Base-by-base conservation (phyloP, 2,113 vertebrate genomes). In the Chloebia gouldiae region DNA sequence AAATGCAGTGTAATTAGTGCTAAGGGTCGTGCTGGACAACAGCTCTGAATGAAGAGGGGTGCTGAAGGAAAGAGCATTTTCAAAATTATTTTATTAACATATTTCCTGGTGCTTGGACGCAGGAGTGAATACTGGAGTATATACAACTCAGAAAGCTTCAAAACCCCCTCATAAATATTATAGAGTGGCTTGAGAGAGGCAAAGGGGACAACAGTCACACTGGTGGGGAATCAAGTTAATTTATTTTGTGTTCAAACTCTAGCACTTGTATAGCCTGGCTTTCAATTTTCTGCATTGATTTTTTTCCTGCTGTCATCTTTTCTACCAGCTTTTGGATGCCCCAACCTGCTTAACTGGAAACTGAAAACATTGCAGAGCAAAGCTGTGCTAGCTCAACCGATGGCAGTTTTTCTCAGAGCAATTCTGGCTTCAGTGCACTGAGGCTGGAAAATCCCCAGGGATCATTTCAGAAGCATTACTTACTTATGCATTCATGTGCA, bases 21-120 rank as follows among this genome's bases (percentile, higher is more conserved):
- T 80, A 21, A 47, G 51, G 54, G 7, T 6, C 27, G 1, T 39
- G 27, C 57, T 5, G 4, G 23, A 28, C 37, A 56, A 20, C 11
- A 50, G 21, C 16, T 61, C 45, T 86, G 69, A 69, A 50, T 50
- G 35, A 23, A 61, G 47, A 63, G 47, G 63, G 60, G 15, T 56
- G 9, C 20, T 68, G 60, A 39, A 81, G 54, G 31, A 40, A 49
- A 12, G 16, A 81, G 28, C 22, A 19, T n/a, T 81, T 85, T 49
- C 35, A 68, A n/a, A 66, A 54, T 15, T 57, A 0, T 60, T 60
- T 18, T 56, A 37, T 64, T n/a, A n/a, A 5, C 1, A 0, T 37
- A 2, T 79, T 75, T 73, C 15, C 20, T 42, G 14, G 21, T 30
- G 14, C n/a, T 45, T 57, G 77, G 45, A 40, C 15, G 6, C 1